phyloP scores from a whole-genome alignment of 2,888 invertebrate genomes.

The Tanypteryx hageni region DNA sequence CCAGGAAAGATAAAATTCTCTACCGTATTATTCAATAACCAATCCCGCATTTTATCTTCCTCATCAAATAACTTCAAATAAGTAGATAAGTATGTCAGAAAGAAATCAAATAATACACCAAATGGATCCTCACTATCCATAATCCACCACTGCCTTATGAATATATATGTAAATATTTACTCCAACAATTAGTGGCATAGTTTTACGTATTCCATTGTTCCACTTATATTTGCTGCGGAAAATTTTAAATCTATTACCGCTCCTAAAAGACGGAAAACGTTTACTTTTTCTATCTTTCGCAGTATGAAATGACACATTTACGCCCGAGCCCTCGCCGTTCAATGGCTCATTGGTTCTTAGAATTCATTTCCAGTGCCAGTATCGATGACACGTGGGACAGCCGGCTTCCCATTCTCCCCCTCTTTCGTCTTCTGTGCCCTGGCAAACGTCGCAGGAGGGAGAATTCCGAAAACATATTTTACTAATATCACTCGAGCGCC shows the following conservation, averaged over 20 bases:
- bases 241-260: not conserved
- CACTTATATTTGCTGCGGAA: too few species aligned
- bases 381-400: not conserved
- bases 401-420: not conserved
- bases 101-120: too few species aligned
- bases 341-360: not conserved
- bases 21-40: too few species aligned
- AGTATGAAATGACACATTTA: not conserved
- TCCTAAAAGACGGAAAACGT: not conserved
- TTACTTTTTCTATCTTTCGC: not conserved
- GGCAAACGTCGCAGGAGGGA: not conserved
- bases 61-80: too few species aligned
- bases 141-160: too few species aligned
- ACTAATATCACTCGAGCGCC: not conserved
- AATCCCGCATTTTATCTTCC: too few species aligned
- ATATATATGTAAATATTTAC: too few species aligned
- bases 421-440: not conserved
- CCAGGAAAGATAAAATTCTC: too few species aligned
- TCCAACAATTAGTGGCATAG: too few species aligned
- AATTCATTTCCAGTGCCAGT: constrained; percentile 29
- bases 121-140: too few species aligned
- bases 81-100: too few species aligned
- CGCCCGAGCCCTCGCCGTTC: not conserved
- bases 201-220: too few species aligned
- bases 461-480: not conserved